These are phyloP conservation scores for Zele albiditarsus DNA, from an alignment of 2,888 invertebrate species.

Conservation along the genomic window DNA sequence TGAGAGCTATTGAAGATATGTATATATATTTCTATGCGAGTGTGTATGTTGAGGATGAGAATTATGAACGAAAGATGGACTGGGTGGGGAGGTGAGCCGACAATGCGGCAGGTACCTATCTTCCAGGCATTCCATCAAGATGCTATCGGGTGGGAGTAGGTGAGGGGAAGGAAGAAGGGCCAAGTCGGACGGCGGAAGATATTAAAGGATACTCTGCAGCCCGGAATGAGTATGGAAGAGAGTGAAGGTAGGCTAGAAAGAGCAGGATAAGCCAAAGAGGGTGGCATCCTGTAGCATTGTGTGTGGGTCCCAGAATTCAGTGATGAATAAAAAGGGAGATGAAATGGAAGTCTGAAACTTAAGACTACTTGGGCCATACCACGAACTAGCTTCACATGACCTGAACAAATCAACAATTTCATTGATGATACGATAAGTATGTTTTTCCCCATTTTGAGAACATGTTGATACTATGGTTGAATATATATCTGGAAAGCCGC, in stretches of 20 bases:
- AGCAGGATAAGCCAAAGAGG: slow-evolving; percentile 40
- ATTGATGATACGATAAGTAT: not conserved
- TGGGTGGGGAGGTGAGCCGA: slow-evolving; percentile 55
- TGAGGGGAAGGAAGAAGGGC: slow-evolving; percentile 46
- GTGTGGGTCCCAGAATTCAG: slow-evolving; percentile 55
- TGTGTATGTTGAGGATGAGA: slow-evolving; percentile 21
- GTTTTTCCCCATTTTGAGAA: no score
- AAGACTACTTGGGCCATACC: not conserved
- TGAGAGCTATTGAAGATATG: slow-evolving; percentile 20
- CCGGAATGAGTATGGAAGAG: slow-evolving; percentile 43
- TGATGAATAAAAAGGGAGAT: not conserved
- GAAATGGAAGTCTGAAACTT: slow-evolving; percentile 33
- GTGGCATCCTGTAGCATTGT: slow-evolving; percentile 59
- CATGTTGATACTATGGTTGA: no score
- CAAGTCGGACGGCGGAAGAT: slow-evolving; percentile 62
- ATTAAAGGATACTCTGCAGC: slow-evolving; percentile 66
- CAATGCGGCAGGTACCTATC: slow-evolving; percentile 69
- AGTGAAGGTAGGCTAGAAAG: slow-evolving; percentile 24
- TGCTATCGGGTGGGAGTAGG: slow-evolving; percentile 62
- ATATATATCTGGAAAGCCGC: no score
- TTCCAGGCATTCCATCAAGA: slow-evolving; percentile 70
- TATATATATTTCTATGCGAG: not conserved
- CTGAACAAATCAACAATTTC: slow-evolving; percentile 4
- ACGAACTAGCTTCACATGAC: not conserved
- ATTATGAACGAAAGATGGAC: slow-evolving; percentile 48